Percentiles rank a stretch among this genome's conserved stretches.
Evolutionary conservation across 2,797 vertebrate genomes (phyloP).

Genomic region (Notoglanidium macrostoma): DNA sequence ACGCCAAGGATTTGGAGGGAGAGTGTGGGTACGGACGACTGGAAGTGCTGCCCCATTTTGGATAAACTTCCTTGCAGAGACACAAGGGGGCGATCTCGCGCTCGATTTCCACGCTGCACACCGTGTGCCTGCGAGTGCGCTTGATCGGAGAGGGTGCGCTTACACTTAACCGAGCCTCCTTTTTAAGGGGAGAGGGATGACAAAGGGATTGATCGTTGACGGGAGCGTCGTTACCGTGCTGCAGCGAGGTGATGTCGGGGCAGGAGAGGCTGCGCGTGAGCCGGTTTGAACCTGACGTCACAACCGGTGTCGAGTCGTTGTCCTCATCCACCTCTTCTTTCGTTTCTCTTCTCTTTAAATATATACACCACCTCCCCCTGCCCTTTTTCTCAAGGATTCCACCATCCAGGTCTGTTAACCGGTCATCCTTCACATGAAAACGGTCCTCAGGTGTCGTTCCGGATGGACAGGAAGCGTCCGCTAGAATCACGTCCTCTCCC

Average conservation of each 20-base stretch:
- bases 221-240: slow-evolving; percentile 45
- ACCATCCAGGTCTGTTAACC: not conserved
- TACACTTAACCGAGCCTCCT: not conserved
- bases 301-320: slow-evolving; percentile 43
- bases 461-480: not conserved
- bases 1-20: slow-evolving; percentile 68
- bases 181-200: slow-evolving; percentile 49
- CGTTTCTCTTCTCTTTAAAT: not conserved
- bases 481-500: too few species aligned
- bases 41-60: slow-evolving; percentile 62
- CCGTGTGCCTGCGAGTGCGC: slow-evolving; percentile 82
- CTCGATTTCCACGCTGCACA: slow-evolving; percentile 82
- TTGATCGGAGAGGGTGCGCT: slow-evolving; percentile 53
- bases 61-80: slow-evolving; percentile 88
- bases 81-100: slow-evolving; percentile 80
- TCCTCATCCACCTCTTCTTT: not conserved
- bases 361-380: not conserved
- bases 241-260: slow-evolving; percentile 76
- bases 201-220: slow-evolving; percentile 42
- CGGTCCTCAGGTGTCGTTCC: not conserved
- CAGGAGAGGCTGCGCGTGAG: slow-evolving; percentile 84
- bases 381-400: not conserved
- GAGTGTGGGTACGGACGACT: slow-evolving; percentile 58
- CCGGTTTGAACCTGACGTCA: slow-evolving; percentile 47
- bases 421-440: not conserved